These are phyloP conservation scores for Ooceraea biroi DNA, from an alignment of 1,140 invertebrate species.

Conservation along the genomic window DNA sequence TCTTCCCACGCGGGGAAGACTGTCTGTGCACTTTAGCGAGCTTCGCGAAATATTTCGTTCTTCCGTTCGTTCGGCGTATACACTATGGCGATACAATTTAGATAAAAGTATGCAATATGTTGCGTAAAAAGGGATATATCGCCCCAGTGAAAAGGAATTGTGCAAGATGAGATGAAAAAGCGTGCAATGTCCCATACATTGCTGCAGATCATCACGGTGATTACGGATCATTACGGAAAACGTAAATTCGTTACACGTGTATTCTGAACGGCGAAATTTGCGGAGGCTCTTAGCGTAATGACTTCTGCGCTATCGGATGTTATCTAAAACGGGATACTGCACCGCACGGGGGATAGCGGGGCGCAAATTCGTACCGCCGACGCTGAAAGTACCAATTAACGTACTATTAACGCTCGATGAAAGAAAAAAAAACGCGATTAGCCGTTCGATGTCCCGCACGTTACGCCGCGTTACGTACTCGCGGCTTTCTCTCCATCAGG, in stretches of 20 bases:
- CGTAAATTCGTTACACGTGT: neutral
- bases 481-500: constrained; percentile 2
- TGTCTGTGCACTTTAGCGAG: constrained; percentile 50
- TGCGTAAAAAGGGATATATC: constrained; percentile 21
- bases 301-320: neutral
- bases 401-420: too few species aligned
- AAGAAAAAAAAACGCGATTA: too few species aligned
- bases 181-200: too few species aligned
- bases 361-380: too few species aligned
- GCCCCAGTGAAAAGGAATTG: too few species aligned
- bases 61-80: constrained; percentile 5
- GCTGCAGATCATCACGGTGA: too few species aligned
- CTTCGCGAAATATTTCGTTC: constrained; percentile 48
- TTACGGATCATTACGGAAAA: neutral
- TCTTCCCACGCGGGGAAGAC: constrained; percentile 32
- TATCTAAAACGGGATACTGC: too few species aligned
- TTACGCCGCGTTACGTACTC: neutral
- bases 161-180: too few species aligned
- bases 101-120: constrained; percentile 34
- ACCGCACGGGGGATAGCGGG: too few species aligned
- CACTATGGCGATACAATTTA: neutral
- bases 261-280: neutral
- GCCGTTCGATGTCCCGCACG: neutral
- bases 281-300: neutral
- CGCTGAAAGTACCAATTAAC: neutral